Percentiles rank a stretch among this genome's conserved stretches.
phyloP scores from a whole-genome alignment of 1,140 invertebrate genomes.

The Drosophila ananassae region DNA sequence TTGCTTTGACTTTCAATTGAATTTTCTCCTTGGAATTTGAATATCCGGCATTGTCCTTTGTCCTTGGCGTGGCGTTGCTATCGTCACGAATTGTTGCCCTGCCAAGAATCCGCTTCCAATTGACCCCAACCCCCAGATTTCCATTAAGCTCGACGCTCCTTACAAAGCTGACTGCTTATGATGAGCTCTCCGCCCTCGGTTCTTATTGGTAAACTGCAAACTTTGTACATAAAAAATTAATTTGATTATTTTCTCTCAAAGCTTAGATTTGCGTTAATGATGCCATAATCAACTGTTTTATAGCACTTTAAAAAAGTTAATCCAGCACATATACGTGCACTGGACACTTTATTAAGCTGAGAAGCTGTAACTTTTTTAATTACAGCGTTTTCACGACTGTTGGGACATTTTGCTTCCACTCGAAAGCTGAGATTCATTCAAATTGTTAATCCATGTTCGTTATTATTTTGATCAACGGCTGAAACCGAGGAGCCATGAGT shows the following conservation, averaged over 20 bases:
- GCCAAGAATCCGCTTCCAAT: constrained; percentile 20
- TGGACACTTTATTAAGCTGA: constrained; percentile 35
- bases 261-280: constrained; percentile 76
- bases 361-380: constrained; percentile 66
- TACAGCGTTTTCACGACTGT: constrained; percentile 34
- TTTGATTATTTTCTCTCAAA: constrained; percentile 65
- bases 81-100: constrained; percentile 47
- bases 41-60: constrained; percentile 57
- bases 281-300: constrained; percentile 79
- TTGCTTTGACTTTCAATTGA: constrained; percentile 80
- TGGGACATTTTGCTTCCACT: constrained; percentile 5
- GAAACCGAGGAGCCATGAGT: neutral
- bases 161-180: constrained; percentile 60
- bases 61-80: constrained; percentile 38
- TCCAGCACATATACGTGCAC: constrained; percentile 26
- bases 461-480: constrained; percentile 25
- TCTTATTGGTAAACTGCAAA: constrained; percentile 71
- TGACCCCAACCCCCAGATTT: constrained; percentile 4
- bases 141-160: constrained; percentile 48
- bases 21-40: constrained; percentile 72
- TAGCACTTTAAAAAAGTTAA: constrained; percentile 75
- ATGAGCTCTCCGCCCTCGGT: constrained; percentile 37
- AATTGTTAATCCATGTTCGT: constrained; percentile 30
- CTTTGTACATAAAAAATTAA: constrained; percentile 81
- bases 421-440: constrained; percentile 3